Conservation (phyloP, 2,797 vertebrate species). For the Tangara arthus region DNA sequence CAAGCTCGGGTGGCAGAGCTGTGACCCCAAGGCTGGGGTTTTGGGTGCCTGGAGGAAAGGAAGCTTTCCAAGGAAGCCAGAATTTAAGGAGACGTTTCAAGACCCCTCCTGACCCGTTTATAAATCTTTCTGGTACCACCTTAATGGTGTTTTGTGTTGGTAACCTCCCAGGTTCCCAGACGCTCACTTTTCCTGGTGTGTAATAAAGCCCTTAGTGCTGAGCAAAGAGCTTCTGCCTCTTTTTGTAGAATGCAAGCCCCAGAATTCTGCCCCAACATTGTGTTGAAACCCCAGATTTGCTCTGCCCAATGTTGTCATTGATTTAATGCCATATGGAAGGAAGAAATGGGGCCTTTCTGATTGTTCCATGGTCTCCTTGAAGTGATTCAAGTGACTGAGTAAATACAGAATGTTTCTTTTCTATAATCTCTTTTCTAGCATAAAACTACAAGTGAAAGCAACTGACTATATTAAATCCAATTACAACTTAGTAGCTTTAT, state of each 20-base stretch:
- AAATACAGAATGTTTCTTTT: not conserved
- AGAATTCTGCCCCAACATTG: not conserved
- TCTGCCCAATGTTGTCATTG: accelerated
- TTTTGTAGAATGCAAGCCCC: not conserved
- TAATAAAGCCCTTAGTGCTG: not conserved
- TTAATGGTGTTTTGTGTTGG: not conserved
- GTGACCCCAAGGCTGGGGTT: accelerated
- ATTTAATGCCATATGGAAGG: not conserved
- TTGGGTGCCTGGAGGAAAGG: not conserved
- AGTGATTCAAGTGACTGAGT: not conserved
- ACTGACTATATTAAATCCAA: not conserved
- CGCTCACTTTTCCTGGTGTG: not conserved
- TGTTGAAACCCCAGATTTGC: not conserved
- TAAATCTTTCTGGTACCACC: not conserved
- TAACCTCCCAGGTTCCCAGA: not conserved
- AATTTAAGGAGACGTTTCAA: accelerated
- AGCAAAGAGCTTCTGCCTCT: not conserved
- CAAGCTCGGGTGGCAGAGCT: not conserved
- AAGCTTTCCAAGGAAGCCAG: not conserved
- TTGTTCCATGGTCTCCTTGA: not conserved
- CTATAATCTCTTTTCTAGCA: not conserved
- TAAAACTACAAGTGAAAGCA: not conserved
- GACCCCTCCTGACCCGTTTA: not conserved
- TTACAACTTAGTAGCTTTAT: not conserved
- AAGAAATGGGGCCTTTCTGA: not conserved